Conservation (phyloP, 2,888 invertebrate genomes). For the Machimus atricapillus region DNA sequence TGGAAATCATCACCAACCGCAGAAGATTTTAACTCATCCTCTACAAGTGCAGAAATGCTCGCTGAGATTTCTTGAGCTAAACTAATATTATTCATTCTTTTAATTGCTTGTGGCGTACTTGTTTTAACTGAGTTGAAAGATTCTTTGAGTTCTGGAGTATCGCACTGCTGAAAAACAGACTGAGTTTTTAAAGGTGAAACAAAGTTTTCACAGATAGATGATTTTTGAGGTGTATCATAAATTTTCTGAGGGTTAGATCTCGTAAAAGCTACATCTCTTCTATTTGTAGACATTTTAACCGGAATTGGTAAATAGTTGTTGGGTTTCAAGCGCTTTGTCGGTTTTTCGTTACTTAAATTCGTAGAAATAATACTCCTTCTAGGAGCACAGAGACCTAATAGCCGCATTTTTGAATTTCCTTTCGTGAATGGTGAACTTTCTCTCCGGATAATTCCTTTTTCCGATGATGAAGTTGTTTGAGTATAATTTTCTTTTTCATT, state of each 20-base stretch:
- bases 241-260: neutral
- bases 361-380: neutral
- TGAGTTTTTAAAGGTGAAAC: neutral
- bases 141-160: constrained; percentile 41
- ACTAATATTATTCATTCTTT: constrained; percentile 37
- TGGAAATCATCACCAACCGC: neutral
- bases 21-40: constrained; percentile 53
- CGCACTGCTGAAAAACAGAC: neutral
- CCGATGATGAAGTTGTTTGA: neutral
- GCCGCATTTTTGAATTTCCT: neutral
- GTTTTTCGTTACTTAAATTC: neutral
- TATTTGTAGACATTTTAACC: neutral
- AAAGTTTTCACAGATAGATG: neutral
- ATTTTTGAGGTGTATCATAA: neutral
- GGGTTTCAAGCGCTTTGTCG: neutral
- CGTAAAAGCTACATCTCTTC: neutral
- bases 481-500: neutral
- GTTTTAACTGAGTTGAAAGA: constrained; percentile 42
- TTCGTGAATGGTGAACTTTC: neutral
- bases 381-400: neutral
- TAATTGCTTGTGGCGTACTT: constrained; percentile 33
- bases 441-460: neutral
- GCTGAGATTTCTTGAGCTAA: constrained; percentile 57
- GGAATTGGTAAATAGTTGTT: neutral
- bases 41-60: constrained; percentile 57